Base-by-base conservation (phyloP, 2,797 vertebrate genomes). In the Clarias pachynema region DNA sequence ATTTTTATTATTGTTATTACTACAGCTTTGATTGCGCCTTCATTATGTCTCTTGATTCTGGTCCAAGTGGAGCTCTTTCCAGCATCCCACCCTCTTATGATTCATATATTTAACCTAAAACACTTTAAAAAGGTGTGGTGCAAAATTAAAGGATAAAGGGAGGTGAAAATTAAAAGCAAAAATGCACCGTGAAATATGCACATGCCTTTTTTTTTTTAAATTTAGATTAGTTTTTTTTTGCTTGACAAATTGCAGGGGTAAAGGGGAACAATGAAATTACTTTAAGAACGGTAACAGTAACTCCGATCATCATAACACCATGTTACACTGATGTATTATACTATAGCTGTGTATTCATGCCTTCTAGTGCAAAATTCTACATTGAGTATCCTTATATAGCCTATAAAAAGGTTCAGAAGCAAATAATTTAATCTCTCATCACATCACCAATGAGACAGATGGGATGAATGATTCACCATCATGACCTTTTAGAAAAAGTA, bases 31-130 rank as follows among this genome's bases (percentile, higher is more conserved):
- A 85, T 2, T 40, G 31, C 18, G 34, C 72, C 74, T 56, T 78
- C 66, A 72, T 78, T 53, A 70, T 20, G 31, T 82, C 53, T 79
- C 22, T 53, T 81, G 79, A 69, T 49, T 81, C 44, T 78, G 63
- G 69, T 84, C 70, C 26, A 18, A 60, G 14, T 60, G 29, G 31
- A 56, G n/a, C 26, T 16, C 15, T 66, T 87, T 63, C 69, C 68
- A 53, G 8, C 5, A 16, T 74, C 16, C 14, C 62, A 49, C 59
- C 60, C 22, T 68, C 65, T 56, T 10, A 29, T 77, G 31, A 78
- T 79, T 78, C 31, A 60, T 57, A 10, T 22, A 40, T 62, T 79
- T 59, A 22, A 62, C 37, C 1, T 20, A 79, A 40, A 16, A 31
- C 34, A 62, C 75, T 79, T 79, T 60, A 62, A 62, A 79, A 79